Percentiles rank a stretch among this genome's conserved stretches.
Evolutionary conservation across 2,113 vertebrate genomes (phyloP).

Genomic region (Pithys albifrons): DNA sequence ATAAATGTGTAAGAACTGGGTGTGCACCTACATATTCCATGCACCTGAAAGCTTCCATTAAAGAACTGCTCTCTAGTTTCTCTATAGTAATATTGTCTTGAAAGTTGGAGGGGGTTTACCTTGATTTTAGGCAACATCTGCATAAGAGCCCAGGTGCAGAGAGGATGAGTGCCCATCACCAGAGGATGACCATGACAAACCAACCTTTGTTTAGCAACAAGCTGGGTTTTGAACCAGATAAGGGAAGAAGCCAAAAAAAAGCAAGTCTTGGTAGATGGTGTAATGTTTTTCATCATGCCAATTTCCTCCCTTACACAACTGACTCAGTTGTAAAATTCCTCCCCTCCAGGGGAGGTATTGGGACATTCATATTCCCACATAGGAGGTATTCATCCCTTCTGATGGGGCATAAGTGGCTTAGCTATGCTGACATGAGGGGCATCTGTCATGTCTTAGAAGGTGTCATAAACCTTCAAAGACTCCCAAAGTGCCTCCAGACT

Average conservation of each 20-base stretch:
- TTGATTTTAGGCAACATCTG: background rate
- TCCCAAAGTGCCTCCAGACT: background rate
- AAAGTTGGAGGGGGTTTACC: too few relatives aligned
- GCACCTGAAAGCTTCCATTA: too few relatives aligned
- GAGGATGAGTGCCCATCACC: background rate
- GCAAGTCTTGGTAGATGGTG: background rate
- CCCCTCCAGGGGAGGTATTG: background rate
- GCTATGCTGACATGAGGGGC: too few relatives aligned
- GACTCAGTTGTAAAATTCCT: background rate
- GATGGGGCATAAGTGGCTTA: too few relatives aligned
- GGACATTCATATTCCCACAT: background rate
- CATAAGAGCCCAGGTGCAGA: background rate
- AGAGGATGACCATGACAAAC: background rate
- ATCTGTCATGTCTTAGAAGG: too few relatives aligned
- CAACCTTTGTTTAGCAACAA: background rate
- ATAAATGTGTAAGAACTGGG: too few relatives aligned
- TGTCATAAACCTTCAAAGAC: too few relatives aligned
- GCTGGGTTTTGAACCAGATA: background rate
- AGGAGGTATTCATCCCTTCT: background rate
- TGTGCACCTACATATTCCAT: too few relatives aligned
- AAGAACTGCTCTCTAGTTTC: too few relatives aligned
- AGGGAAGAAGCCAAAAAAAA: background rate
- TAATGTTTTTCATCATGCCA: background rate
- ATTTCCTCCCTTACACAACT: background rate
- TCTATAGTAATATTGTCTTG: too few relatives aligned